Conservation (phyloP, 2,888 invertebrate genomes). For the Rapana venosa region DNA sequence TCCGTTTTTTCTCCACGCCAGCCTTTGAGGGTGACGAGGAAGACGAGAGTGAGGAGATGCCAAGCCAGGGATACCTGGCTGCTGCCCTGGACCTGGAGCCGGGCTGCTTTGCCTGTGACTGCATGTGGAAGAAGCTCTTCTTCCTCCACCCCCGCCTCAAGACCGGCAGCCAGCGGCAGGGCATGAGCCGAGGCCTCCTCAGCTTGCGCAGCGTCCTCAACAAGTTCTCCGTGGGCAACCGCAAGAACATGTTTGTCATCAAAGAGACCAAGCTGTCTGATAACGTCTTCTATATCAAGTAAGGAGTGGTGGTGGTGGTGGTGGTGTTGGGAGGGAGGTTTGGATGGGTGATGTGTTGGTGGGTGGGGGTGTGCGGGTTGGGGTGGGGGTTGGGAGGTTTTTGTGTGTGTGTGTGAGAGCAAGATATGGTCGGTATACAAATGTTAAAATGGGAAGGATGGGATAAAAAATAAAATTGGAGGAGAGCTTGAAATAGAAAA, state of each 20-base stretch:
- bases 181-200: conserved; percentile 76
- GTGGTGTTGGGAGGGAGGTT: too few species aligned
- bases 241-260: conserved; percentile 88
- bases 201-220: conserved; percentile 84
- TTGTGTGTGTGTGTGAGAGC: neutral
- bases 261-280: conserved; percentile 80
- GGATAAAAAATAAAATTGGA: too few species aligned
- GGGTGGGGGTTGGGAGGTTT: neutral
- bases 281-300: conserved; percentile 77
- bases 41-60: conserved; percentile 68
- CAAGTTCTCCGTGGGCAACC: conserved; percentile 85
- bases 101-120: conserved; percentile 86
- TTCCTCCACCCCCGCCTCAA: conserved; percentile 86
- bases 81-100: conserved; percentile 81
- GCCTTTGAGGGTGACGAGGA: conserved; percentile 69
- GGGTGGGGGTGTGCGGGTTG: neutral
- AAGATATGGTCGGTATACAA: too few species aligned
- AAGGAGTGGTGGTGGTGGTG: conserved; percentile 23
- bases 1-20: conserved; percentile 38
- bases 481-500: too few species aligned
- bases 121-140: conserved; percentile 86
- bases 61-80: conserved; percentile 75
- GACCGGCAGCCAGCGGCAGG: conserved; percentile 57
- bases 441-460: too few species aligned
- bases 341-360: neutral